Evolutionary conservation across 1,140 invertebrate species (phyloP), one percentile per base, ranked within the genome.

Genomic region (Asbolus verrucosus): DNA sequence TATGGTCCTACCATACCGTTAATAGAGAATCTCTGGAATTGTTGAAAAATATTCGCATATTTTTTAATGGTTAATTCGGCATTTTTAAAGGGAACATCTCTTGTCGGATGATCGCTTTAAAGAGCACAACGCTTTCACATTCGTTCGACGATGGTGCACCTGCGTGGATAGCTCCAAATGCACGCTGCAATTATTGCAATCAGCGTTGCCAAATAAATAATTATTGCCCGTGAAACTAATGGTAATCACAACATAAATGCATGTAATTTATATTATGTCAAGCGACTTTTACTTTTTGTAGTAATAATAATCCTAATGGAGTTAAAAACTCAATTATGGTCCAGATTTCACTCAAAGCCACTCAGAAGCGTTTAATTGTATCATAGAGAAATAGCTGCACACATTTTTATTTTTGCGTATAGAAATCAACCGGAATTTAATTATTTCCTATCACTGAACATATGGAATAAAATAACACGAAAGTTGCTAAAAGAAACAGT

Each of bases 381-480:
- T 54, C 46, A 16, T 54, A 14, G 46, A 1, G 5, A 5, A 36
- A n/a, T 5, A 54, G 14, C 46, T n/a, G 27, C 15, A 19, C n/a
- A n/a, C 4, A 19, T 46, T 30, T 54, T 14, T 54, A 4, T 8
- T 54, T 38, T 61, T 61, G 18, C n/a, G n/a, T n/a, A n/a, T 39
- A 66, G 39, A 43, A 66, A 69, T 43, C 54, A 41, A 67, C 67
- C 33, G 19, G 62, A 65, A 65, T 69, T 62, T 46, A 71, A 75
- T 75, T 75, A 73, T 76, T 76, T 76, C 76, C 62, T 71, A 70
- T 73, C 65, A 73, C 36, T 73, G 76, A 75, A 71, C 72, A 78
- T 73, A 71, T 75, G 69, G 77, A 66, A 63, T n/a, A n/a, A n/a
- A n/a, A n/a, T 74, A 73, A 27, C 67, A 71, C 46, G 72, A 76